Conservation (phyloP, 2,888 invertebrate genomes). For the Drosophila dives region DNA sequence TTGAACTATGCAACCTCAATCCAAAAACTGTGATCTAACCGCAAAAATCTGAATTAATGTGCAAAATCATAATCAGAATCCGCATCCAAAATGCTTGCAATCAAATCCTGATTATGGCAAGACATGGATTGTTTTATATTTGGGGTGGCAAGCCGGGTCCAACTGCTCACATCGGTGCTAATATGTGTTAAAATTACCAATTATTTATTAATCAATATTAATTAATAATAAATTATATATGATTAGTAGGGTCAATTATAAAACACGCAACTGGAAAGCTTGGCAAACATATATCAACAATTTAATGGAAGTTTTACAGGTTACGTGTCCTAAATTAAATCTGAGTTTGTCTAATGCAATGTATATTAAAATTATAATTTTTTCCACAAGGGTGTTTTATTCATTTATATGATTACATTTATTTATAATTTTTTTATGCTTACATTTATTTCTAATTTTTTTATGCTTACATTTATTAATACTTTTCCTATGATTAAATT, state of each 20-base stretch:
- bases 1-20: slow-evolving; percentile 17
- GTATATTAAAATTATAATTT: neutral
- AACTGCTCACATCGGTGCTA: neutral
- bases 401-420: neutral
- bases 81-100: slow-evolving; percentile 24
- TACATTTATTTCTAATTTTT: too few relatives aligned
- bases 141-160: neutral
- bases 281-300: too few relatives aligned
- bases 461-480: too few relatives aligned
- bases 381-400: neutral
- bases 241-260: neutral
- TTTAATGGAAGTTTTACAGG: too few relatives aligned
- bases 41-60: slow-evolving; percentile 13
- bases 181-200: neutral
- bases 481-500: too few relatives aligned
- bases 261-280: neutral
- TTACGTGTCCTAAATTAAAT: neutral
- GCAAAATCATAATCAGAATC: slow-evolving; percentile 8
- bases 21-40: neutral
- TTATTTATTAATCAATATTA: neutral
- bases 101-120: slow-evolving; percentile 35
- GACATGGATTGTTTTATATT: neutral
- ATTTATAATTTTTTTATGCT: neutral
- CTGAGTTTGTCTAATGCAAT: neutral
- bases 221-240: neutral